A percentile compares a stretch with the other conserved stretches of the same genome.
Conservation (phyloP, 2,797 vertebrate species). For the Falco concolor region DNA sequence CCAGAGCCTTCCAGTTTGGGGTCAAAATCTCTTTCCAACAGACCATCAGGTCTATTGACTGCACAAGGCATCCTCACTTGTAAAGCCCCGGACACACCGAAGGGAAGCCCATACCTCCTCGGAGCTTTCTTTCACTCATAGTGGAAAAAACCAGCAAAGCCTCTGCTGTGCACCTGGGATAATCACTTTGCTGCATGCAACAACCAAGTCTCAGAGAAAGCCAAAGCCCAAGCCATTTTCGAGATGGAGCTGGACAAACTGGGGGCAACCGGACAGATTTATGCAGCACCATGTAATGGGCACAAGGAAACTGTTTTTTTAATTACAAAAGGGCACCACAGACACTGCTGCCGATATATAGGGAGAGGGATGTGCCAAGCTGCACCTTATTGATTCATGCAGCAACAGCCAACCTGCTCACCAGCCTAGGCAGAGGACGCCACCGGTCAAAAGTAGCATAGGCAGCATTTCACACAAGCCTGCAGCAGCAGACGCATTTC, state of each 20-base stretch:
- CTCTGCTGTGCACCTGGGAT: not conserved
- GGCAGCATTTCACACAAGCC: not conserved
- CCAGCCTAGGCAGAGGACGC: not conserved
- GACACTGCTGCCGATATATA: not conserved
- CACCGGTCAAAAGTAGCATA: not conserved
- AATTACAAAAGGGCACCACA: constrained; percentile 26
- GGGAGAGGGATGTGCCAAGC: not conserved
- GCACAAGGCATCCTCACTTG: not conserved
- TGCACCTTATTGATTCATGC: not conserved
- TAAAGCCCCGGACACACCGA: not conserved
- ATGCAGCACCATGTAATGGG: not conserved
- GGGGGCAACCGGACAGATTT: not conserved
- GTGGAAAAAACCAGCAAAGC: not conserved
- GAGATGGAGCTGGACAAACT: not conserved
- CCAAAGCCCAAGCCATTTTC: not conserved
- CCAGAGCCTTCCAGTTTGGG: not conserved
- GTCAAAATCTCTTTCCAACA: not conserved
- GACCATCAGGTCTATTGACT: not conserved
- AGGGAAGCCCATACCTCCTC: not conserved
- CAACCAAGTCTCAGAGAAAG: not conserved
- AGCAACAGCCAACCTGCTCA: not conserved
- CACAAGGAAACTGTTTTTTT: constrained; percentile 1
- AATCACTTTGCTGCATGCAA: not conserved
- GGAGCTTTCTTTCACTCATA: not conserved
- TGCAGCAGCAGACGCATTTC: not conserved